Conservation (phyloP, 2,888 invertebrate species). For the Globia sparganii region DNA sequence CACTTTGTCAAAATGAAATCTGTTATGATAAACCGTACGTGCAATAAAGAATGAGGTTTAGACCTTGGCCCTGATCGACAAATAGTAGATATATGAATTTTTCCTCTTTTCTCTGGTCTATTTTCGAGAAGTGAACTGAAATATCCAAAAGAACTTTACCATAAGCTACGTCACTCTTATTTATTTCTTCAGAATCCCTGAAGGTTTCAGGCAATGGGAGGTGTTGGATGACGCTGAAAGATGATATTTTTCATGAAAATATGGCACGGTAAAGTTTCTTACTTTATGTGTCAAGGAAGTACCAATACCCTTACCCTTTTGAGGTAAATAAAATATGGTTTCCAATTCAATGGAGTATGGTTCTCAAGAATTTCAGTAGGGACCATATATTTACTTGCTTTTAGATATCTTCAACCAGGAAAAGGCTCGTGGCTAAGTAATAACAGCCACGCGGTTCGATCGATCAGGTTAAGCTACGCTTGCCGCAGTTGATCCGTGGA, state of each 20-base stretch:
- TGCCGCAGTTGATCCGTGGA: background rate
- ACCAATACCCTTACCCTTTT: constrained; percentile 18
- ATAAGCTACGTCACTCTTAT: background rate
- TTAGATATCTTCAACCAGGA: background rate
- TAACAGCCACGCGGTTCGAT: background rate
- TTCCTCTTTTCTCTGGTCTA: background rate
- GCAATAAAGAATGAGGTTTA: background rate
- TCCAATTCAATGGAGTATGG: constrained; percentile 8
- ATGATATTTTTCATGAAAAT: constrained; percentile 42
- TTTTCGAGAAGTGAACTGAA: constrained; percentile 7
- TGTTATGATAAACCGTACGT: background rate
- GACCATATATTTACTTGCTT: background rate
- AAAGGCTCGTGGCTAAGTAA: background rate
- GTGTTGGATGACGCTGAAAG: constrained; percentile 30
- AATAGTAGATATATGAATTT: background rate
- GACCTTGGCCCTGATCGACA: background rate
- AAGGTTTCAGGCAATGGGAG: constrained; percentile 23
- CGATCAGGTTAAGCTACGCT: background rate
- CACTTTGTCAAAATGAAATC: background rate
- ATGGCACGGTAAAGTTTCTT: constrained; percentile 23
- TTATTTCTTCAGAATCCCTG: constrained; percentile 24
- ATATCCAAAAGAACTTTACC: background rate
- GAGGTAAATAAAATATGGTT: constrained; percentile 12
- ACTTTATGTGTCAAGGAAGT: constrained; percentile 32
- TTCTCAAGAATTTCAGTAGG: background rate